Base-by-base conservation (phyloP, 2,113 vertebrate genomes). In the Lonchura striata region DNA sequence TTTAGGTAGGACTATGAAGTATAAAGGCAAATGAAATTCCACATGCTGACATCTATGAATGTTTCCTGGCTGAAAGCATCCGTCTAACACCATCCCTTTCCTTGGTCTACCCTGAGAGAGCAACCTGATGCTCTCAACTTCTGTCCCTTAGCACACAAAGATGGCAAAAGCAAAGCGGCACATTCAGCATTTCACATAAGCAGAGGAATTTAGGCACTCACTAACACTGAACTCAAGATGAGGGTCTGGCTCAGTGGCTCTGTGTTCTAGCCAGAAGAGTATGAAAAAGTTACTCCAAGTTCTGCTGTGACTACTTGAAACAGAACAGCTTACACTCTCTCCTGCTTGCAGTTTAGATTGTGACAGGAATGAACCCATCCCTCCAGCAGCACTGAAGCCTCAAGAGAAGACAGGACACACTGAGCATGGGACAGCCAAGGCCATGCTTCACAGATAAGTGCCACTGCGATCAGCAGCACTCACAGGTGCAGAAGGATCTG, bases 31-130 rank as follows among this genome's bases (percentile, higher is more conserved):
- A 72, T 1, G 1, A 74, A 86, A 37, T 20, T 22, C 50, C 1
- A 0, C 0, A 0, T 53, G 52, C 54, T 90, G 68, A 70, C 25
- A 60, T 0, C 0, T 5, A 20, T 74, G 54, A 88, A 50, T 49
- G 30, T 60, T 82, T 88, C 66, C 61, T 3, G 8, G 5, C 31
- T 47, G 39, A 82, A 76, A 80, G 30, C 2, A 9, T 80, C 47
- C 9, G 3, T 22, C 35, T 37, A 44, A 44, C 3, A 3, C 27
- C 7, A 10, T 44, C 17, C 63, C 35, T 52, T 49, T 84, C 61
- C 15, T 24, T 3, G 0, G 20, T 37, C 22, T 46, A 77, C 42
- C 37, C 85, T 44, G 35, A 49, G 50, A 35, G 16, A 74, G 19
- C 31, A 88, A 33, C 10, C 16, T 1, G 0, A 19, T 0, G 4